These are phyloP conservation scores for Laticauda colubrina DNA, from an alignment of 2,113 vertebrate species.

Conservation along the genomic window DNA sequence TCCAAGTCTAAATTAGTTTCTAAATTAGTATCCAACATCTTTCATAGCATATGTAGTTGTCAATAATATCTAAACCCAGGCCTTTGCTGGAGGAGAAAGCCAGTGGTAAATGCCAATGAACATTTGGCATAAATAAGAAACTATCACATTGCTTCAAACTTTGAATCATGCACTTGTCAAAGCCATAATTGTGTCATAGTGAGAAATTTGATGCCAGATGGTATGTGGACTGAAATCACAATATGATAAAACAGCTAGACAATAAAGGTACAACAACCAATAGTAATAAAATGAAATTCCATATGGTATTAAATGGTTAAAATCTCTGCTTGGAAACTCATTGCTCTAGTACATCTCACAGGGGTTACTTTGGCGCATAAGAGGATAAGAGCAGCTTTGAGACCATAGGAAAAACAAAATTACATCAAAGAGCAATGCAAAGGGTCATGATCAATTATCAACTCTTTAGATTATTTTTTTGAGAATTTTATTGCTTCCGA, in stretches of 20 bases:
- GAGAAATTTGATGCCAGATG: slow-evolving; percentile 8
- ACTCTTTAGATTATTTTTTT: background rate
- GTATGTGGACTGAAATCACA: background rate
- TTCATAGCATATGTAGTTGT: background rate
- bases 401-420: background rate
- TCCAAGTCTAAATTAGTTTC: background rate
- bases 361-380: background rate
- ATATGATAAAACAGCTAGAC: background rate
- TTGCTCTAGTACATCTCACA: background rate
- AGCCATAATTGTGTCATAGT: background rate
- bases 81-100: background rate
- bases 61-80: background rate
- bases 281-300: background rate
- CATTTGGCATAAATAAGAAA: background rate
- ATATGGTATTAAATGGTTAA: background rate
- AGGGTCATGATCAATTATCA: background rate
- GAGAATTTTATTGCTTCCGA: background rate
- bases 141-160: background rate
- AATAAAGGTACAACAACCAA: background rate
- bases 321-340: background rate
- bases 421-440: background rate
- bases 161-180: background rate
- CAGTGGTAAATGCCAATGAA: background rate
- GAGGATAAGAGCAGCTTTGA: background rate
- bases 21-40: background rate